These are phyloP conservation scores for Achroia grisella DNA, from an alignment of 1,140 invertebrate species.

Conservation along the genomic window DNA sequence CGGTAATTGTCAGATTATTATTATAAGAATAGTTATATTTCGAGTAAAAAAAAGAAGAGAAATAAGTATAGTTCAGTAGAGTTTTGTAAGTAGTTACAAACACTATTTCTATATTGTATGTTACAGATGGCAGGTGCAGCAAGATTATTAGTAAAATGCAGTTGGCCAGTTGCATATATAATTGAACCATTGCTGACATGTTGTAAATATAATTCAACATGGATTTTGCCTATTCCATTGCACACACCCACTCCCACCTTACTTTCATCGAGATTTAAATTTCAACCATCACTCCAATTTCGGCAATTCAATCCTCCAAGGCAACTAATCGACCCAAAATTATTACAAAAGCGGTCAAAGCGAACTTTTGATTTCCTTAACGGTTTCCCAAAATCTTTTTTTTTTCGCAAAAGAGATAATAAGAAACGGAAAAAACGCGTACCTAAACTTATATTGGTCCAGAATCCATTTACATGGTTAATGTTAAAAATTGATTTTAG, in stretches of 20 bases:
- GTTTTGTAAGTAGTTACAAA: no score
- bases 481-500: conserved; percentile 59
- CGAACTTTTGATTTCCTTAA: conserved; percentile 18
- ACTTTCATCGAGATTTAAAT: neutral
- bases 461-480: conserved; percentile 58
- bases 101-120: neutral
- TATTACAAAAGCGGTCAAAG: conserved; percentile 12
- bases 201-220: neutral
- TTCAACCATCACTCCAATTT: conserved; percentile 12
- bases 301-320: conserved; percentile 24
- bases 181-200: conserved; percentile 1
- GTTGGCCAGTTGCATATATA: neutral
- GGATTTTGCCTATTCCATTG: neutral
- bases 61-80: no score
- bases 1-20: no score
- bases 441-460: conserved; percentile 54
- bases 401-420: conserved; percentile 27
- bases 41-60: no score
- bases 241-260: neutral
- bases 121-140: conserved; percentile 22
- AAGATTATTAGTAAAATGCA: conserved; percentile 15
- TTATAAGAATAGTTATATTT: no score
- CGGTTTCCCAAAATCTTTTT: conserved; percentile 26
- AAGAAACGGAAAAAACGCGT: conserved; percentile 37
- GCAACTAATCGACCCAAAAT: conserved; percentile 12